Evolutionary conservation across 2,797 vertebrate species (phyloP).

Genomic region (Neoniphon sammara): DNA sequence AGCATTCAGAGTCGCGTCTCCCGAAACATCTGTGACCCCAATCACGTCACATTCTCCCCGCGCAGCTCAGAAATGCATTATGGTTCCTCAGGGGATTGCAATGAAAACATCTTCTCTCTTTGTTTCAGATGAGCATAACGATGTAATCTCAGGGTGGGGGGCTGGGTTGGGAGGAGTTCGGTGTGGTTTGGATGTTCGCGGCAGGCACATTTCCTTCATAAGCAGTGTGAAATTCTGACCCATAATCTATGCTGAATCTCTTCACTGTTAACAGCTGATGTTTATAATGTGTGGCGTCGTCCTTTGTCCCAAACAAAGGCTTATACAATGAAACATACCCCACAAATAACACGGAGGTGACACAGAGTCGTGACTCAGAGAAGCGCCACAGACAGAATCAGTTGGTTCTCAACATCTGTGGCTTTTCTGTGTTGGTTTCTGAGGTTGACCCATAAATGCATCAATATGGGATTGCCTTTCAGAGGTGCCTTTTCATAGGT

Average conservation of each 20-base stretch:
- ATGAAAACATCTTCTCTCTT: constrained; percentile 66
- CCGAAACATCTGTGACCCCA: constrained; percentile 65
- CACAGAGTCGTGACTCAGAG: constrained; percentile 26
- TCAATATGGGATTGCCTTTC: constrained; percentile 60
- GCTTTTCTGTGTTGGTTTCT: constrained; percentile 56
- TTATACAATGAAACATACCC: constrained; percentile 21
- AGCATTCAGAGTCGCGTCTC: constrained; percentile 49
- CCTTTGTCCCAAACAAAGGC: constrained; percentile 6
- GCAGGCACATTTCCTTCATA: constrained; percentile 18
- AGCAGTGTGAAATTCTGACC: constrained; percentile 19
- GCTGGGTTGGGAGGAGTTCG: constrained; percentile 20
- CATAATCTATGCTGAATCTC: constrained; percentile 4
- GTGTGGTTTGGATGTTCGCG: constrained; percentile 33
- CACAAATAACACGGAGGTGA: constrained; percentile 34
- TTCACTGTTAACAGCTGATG: neutral
- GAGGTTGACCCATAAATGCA: constrained; percentile 63
- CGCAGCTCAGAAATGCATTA: constrained; percentile 58
- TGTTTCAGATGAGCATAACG: constrained; percentile 56
- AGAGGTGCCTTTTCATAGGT: constrained; percentile 50
- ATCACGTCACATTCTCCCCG: constrained; percentile 46
- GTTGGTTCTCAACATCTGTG: constrained; percentile 58
- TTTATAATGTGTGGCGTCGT: neutral
- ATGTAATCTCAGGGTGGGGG: constrained; percentile 42
- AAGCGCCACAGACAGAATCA: constrained; percentile 13
- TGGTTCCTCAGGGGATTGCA: constrained; percentile 53